Conservation (phyloP, 2,797 vertebrate species). For the Microchirus variegatus region DNA sequence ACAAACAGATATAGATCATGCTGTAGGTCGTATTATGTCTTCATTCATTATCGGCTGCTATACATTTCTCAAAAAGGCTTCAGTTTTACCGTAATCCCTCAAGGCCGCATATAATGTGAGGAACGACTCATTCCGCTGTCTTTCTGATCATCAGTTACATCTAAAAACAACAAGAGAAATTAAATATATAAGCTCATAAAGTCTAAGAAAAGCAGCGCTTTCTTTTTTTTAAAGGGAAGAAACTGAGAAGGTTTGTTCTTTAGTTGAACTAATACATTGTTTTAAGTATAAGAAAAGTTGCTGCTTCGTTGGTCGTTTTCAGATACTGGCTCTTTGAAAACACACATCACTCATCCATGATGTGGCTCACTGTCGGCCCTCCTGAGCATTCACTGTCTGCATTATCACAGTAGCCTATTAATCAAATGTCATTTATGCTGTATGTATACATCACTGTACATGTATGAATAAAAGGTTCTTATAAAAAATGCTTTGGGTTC, state of each 20-base stretch:
- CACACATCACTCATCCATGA: not conserved
- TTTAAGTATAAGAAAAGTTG: conserved; percentile 23
- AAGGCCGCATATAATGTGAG: too few relatives aligned
- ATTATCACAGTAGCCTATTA: conserved; percentile 60
- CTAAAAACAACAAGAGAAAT: not conserved
- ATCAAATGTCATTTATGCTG: conserved; percentile 59
- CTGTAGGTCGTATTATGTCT: not conserved
- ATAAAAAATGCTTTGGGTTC: conserved; percentile 33
- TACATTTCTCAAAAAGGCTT: conserved; percentile 7
- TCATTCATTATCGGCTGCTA: not conserved
- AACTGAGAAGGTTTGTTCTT: conserved; percentile 18
- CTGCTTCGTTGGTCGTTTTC: conserved; percentile 30
- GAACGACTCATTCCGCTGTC: too few relatives aligned
- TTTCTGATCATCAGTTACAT: too few relatives aligned
- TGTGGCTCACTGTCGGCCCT: conserved; percentile 22
- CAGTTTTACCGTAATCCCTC: not conserved
- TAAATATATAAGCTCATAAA: conserved; percentile 1
- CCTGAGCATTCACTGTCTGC: conserved; percentile 42
- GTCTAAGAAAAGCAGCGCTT: conserved; percentile 18
- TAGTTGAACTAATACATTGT: conserved; percentile 19
- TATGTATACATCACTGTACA: conserved; percentile 55
- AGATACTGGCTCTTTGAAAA: conserved; percentile 16
- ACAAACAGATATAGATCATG: not conserved
- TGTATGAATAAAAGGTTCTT: conserved; percentile 65
- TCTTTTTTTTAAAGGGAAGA: conserved; percentile 10